These are phyloP conservation scores for Hydrozoanthus gracilis DNA, from an alignment of 92 coral and sea anemone genomes.

Conservation along the genomic window DNA sequence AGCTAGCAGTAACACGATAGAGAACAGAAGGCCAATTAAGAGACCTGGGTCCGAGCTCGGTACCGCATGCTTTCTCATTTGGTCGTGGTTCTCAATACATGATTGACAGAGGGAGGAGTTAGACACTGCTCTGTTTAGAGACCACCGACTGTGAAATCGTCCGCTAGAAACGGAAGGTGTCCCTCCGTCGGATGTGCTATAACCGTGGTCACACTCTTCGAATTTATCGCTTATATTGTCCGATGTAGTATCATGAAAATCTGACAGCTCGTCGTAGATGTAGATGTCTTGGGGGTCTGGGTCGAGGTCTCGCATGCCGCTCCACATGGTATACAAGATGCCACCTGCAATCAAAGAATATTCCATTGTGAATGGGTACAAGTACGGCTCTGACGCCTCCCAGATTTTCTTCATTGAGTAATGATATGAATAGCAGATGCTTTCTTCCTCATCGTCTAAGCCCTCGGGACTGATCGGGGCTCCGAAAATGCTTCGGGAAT, in stretches of 20 bases:
- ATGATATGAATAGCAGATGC: slow-evolving; percentile 75
- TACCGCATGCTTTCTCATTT: slow-evolving; percentile 74
- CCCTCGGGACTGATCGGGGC: slow-evolving; percentile 58
- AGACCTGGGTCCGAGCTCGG: slow-evolving; percentile 97
- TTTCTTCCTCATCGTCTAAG: slow-evolving; percentile 66
- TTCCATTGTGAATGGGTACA: slow-evolving; percentile 95
- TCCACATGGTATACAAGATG: slow-evolving; percentile 95
- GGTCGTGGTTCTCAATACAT: slow-evolving; percentile 85
- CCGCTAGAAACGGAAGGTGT: slow-evolving; percentile 87
- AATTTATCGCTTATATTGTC: slow-evolving; percentile 86
- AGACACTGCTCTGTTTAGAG: slow-evolving; percentile 86
- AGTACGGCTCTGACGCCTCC: slow-evolving; percentile 92
- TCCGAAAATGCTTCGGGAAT: slow-evolving; percentile 77
- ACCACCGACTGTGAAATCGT: slow-evolving; percentile 79
- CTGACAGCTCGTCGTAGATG: slow-evolving; percentile 96
- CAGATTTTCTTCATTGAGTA: slow-evolving; percentile 92
- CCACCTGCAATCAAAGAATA: slow-evolving; percentile 95
- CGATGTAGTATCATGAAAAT: slow-evolving; percentile 87
- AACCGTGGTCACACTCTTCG: slow-evolving; percentile 88
- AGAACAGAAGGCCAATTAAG: slow-evolving; percentile 84
- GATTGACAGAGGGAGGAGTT: slow-evolving; percentile 91
- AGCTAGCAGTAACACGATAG: slow-evolving; percentile 86
- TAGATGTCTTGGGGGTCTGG: slow-evolving; percentile 99
- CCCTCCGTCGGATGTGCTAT: slow-evolving; percentile 88
- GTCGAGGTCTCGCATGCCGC: slow-evolving; percentile 94